These are phyloP conservation scores for Eustalomyia histrio DNA, from an alignment of 2,888 invertebrate species.

Conservation along the genomic window DNA sequence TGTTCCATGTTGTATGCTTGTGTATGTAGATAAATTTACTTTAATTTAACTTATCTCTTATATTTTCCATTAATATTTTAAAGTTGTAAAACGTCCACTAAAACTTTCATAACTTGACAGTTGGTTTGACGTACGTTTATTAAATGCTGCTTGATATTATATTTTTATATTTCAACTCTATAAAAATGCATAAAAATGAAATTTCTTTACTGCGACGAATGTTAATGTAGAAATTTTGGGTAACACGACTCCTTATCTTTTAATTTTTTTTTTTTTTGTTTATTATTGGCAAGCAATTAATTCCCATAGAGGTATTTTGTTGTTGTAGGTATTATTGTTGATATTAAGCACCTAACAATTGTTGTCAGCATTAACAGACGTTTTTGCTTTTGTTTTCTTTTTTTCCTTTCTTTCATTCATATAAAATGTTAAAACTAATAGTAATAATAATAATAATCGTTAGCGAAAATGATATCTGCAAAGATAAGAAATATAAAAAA, in stretches of 20 bases:
- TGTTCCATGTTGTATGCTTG: slow-evolving; percentile 73
- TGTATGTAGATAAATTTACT: background rate
- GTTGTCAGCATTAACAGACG: slow-evolving; percentile 19
- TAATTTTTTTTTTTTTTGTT: slow-evolving; percentile 21
- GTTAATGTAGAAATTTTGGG: slow-evolving; percentile 7
- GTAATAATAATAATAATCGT: slow-evolving; percentile 57
- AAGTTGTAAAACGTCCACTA: background rate
- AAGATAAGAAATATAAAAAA: slow-evolving; percentile 63
- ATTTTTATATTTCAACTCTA: background rate
- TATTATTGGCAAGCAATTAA: slow-evolving; percentile 46
- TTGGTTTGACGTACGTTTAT: background rate
- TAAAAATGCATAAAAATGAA: slow-evolving; percentile 11
- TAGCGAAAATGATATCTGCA: slow-evolving; percentile 76
- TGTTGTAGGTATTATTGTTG: slow-evolving; percentile 9
- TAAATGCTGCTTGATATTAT: background rate
- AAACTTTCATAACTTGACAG: background rate
- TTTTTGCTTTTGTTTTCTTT: slow-evolving; percentile 54
- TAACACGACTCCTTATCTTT: slow-evolving; percentile 33
- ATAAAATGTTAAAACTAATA: slow-evolving; percentile 68
- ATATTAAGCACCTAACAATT: slow-evolving; percentile 48
- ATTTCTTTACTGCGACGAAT: background rate
- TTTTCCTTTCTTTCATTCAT: slow-evolving; percentile 56
- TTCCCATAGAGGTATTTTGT: slow-evolving; percentile 44
- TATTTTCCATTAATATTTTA: background rate
- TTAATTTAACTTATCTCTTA: background rate